Evolutionary conservation across 2,797 vertebrate species (phyloP).

Genomic region (Mycteria americana): DNA sequence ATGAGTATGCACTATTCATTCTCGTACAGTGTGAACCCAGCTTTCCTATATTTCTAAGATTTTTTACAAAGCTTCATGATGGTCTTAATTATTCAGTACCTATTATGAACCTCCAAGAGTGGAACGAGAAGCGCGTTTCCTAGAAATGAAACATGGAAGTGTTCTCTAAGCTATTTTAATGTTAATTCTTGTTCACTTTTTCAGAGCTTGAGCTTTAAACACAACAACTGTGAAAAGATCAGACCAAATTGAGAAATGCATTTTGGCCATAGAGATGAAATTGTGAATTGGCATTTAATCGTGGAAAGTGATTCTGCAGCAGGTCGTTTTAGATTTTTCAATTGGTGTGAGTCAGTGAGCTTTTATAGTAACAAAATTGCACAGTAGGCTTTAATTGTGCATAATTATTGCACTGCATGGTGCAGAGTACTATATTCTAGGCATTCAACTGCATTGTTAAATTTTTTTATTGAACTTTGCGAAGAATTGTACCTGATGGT

Average conservation of each 20-base stretch:
- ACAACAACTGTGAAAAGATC: slow-evolving; percentile 13
- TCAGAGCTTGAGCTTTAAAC: slow-evolving; percentile 24
- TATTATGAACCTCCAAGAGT: not conserved
- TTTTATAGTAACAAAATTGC: slow-evolving; percentile 70
- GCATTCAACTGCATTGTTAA: slow-evolving; percentile 54
- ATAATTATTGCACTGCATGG: slow-evolving; percentile 72
- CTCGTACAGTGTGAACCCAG: not conserved
- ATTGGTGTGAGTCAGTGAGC: slow-evolving; percentile 58
- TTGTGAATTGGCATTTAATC: slow-evolving; percentile 62
- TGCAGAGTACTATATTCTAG: slow-evolving; percentile 53
- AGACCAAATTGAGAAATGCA: slow-evolving; percentile 30
- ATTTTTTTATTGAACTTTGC: slow-evolving; percentile 46
- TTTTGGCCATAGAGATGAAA: slow-evolving; percentile 35
- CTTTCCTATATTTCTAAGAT: not conserved
- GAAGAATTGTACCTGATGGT: slow-evolving; percentile 14
- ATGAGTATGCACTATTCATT: not conserved
- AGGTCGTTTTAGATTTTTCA: slow-evolving; percentile 47
- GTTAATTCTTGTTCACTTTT: slow-evolving; percentile 18
- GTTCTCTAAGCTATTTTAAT: slow-evolving; percentile 30
- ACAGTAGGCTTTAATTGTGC: slow-evolving; percentile 74
- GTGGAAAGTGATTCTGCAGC: slow-evolving; percentile 43
- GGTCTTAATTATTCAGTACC: slow-evolving; percentile 49
- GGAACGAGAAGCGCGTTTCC: not conserved
- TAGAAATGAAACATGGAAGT: slow-evolving; percentile 17
- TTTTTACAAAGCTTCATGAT: not conserved